Percentiles rank a stretch among this genome's conserved stretches.
These are phyloP conservation scores for Mesorhabditis sp. DNA, from an alignment of 2,888 invertebrate genomes.

Conservation along the genomic window DNA sequence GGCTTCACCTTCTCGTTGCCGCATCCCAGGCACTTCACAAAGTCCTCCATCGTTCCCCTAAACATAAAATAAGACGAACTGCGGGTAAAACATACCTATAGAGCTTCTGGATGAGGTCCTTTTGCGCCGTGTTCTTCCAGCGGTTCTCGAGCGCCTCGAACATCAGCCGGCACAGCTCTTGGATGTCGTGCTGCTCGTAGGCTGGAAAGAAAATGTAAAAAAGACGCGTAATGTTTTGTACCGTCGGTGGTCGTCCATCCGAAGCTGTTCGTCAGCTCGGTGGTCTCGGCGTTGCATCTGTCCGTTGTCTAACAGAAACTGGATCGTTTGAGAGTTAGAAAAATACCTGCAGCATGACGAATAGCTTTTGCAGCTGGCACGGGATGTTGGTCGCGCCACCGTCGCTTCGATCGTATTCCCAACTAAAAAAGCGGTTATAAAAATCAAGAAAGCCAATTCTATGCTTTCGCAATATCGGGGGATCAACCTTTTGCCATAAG, in stretches of 20 bases:
- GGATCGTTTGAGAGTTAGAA: no score
- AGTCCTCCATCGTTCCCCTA: conserved; percentile 75
- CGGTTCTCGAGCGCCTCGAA: conserved; percentile 82
- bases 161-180: conserved; percentile 83
- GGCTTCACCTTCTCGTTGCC: conserved; percentile 76
- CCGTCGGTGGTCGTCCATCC: conserved; percentile 81
- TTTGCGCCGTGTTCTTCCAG: conserved; percentile 74
- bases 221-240: conserved; percentile 18
- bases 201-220: conserved; percentile 61
- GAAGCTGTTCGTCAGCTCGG: conserved; percentile 79
- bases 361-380: conserved; percentile 79
- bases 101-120: conserved; percentile 76
- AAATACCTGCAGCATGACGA: conserved; percentile 71
- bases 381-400: conserved; percentile 74
- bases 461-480: no score
- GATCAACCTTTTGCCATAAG: no score
- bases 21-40: conserved; percentile 79
- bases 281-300: conserved; percentile 78
- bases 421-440: conserved; percentile 17
- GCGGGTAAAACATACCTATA: conserved; percentile 64
- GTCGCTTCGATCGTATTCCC: conserved; percentile 30
- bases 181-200: conserved; percentile 88
- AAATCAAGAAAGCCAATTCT: no score
- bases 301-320: conserved; percentile 67
- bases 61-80: conserved; percentile 9